Percentiles rank a stretch among this genome's conserved stretches.
phyloP scores from a whole-genome alignment of 2,113 vertebrate genomes.

The Nothobranchius furzeri region DNA sequence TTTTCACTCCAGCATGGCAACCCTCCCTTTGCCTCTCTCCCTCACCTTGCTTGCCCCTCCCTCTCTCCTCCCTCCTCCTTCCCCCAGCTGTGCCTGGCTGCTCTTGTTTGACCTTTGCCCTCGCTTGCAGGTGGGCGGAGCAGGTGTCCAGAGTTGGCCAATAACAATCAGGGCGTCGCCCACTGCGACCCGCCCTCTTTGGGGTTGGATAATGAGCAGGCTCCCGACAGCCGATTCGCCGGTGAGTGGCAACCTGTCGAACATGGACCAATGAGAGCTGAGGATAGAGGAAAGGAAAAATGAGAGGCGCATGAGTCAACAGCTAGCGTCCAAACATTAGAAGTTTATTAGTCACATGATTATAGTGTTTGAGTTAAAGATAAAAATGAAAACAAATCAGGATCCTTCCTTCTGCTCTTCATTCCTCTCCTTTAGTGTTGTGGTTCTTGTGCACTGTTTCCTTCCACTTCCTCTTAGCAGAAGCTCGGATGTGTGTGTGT shows the following conservation, averaged over 20 bases:
- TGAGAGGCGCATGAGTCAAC: slow-evolving; percentile 35
- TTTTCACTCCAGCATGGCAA: slow-evolving; percentile 56
- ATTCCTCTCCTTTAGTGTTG: slow-evolving; percentile 56
- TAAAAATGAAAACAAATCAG: slow-evolving; percentile 48
- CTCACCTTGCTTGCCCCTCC: slow-evolving; percentile 14
- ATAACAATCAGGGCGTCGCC: slow-evolving; percentile 97
- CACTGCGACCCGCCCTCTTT: slow-evolving; percentile 88
- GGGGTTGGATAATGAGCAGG: slow-evolving; percentile 99
- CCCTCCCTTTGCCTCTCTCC: slow-evolving; percentile 25
- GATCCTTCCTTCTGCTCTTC: slow-evolving; percentile 62
- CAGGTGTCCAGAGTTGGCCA: slow-evolving; percentile 95
- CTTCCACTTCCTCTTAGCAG: slow-evolving; percentile 45
- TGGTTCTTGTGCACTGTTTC: slow-evolving; percentile 59
- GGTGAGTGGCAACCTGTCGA: slow-evolving; percentile 97
- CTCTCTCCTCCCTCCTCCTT: slow-evolving; percentile 9
- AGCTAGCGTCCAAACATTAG: neutral
- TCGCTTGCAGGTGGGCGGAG: slow-evolving; percentile 86
- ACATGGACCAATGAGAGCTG: slow-evolving; percentile 82
- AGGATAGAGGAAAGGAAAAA: slow-evolving; percentile 33
- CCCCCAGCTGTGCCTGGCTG: slow-evolving; percentile 76
- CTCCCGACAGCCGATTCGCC: slow-evolving; percentile 94
- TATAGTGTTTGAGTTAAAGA: slow-evolving; percentile 13
- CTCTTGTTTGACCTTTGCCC: slow-evolving; percentile 84
- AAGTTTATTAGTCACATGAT: slow-evolving; percentile 19
- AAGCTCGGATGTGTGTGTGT: slow-evolving; percentile 44